Conservation (phyloP, 2,888 invertebrate genomes). For the Pardosa pseudoannulata region DNA sequence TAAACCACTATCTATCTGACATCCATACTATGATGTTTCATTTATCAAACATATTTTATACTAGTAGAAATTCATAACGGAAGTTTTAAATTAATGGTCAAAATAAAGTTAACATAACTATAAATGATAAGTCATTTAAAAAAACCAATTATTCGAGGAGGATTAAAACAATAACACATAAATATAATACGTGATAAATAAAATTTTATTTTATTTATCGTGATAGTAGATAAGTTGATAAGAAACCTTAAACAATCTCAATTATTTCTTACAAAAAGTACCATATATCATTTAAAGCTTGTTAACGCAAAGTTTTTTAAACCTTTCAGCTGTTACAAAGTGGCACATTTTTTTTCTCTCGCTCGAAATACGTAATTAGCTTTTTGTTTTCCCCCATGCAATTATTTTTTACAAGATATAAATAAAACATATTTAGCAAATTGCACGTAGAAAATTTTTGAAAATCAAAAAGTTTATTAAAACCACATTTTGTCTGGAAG, state of each 20-base stretch:
- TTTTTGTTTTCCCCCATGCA: background rate
- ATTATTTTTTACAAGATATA: background rate
- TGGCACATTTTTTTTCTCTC: background rate
- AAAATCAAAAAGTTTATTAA: constrained; percentile 7
- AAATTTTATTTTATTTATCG: no score
- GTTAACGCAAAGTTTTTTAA: constrained; percentile 19
- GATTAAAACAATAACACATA: no score
- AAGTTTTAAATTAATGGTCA: no score
- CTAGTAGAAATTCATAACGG: no score
- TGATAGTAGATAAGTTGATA: no score
- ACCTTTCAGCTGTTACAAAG: constrained; percentile 20
- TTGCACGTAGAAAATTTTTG: background rate
- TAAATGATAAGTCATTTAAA: no score
- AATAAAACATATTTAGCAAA: background rate
- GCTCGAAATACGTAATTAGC: constrained; percentile 5
- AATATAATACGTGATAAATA: no score
- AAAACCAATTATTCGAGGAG: no score
- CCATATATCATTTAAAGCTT: constrained; percentile 2
- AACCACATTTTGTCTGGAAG: background rate
- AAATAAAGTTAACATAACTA: no score
- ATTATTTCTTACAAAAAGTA: background rate
- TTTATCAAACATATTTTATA: no score
- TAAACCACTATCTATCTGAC: no score
- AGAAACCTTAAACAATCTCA: background rate
- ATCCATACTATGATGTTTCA: no score